Evolutionary conservation across 2,888 invertebrate genomes (phyloP).

Genomic region (Falcaria lacertinaria): DNA sequence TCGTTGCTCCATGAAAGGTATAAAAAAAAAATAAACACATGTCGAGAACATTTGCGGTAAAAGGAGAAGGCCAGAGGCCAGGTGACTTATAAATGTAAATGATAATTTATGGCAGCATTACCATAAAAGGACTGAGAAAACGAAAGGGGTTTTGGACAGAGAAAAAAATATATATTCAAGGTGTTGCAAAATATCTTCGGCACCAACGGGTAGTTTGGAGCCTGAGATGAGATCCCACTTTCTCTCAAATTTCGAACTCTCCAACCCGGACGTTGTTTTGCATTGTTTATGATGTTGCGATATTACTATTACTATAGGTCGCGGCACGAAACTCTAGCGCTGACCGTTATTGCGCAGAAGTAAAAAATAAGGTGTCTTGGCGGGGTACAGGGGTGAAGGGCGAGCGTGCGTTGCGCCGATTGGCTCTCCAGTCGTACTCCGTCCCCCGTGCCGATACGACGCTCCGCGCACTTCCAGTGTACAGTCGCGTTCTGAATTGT

Average conservation of each 20-base stretch:
- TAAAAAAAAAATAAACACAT: too few relatives aligned
- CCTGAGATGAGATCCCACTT: conserved; percentile 61
- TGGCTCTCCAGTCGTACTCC: too few relatives aligned
- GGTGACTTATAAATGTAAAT: conserved; percentile 31
- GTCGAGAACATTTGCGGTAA: conserved; percentile 15
- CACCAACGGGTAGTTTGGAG: conserved; percentile 27
- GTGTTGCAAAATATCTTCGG: conserved; percentile 47
- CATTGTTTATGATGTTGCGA: conserved; percentile 68
- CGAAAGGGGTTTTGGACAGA: conserved; percentile 19
- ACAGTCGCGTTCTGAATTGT: too few relatives aligned
- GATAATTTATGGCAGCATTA: conserved; percentile 30
- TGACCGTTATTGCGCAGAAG: too few relatives aligned
- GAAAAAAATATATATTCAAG: conserved; percentile 47
- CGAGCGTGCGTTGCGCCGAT: too few relatives aligned
- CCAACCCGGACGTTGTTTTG: conserved; percentile 61
- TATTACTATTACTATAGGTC: conserved; percentile 63
- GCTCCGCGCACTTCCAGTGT: too few relatives aligned
- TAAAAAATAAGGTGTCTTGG: too few relatives aligned
- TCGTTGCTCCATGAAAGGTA: too few relatives aligned
- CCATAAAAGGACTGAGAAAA: conserved; percentile 23
- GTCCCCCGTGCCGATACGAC: too few relatives aligned
- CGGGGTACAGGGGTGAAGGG: too few relatives aligned
- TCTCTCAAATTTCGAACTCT: conserved; percentile 51
- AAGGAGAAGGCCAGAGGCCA: conserved; percentile 32
- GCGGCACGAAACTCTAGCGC: too few relatives aligned